Evolutionary conservation across 2,113 vertebrate species (phyloP).

Genomic region (Gallinago jamesoni): DNA sequence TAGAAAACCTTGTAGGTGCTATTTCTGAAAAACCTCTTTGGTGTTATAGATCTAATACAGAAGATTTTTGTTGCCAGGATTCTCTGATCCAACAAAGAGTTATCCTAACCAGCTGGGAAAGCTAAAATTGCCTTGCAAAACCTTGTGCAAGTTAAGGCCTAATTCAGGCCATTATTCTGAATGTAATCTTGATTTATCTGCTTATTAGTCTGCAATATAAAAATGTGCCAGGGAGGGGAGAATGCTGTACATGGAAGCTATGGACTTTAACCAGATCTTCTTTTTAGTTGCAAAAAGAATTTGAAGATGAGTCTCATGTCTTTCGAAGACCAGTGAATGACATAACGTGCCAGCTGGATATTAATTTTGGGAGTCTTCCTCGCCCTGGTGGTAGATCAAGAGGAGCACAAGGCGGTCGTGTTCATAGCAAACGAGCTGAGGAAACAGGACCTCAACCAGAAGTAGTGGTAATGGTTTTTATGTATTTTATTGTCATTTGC

Average conservation of each 20-base stretch:
- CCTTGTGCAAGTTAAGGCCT: neutral
- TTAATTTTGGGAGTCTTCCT: conserved; percentile 91
- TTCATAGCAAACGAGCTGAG: conserved; percentile 61
- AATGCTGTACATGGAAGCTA: neutral
- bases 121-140: neutral
- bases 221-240: neutral
- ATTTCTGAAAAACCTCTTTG: neutral
- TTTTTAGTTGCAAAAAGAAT: conserved; percentile 74
- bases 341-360: conserved; percentile 92
- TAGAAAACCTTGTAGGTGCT: neutral
- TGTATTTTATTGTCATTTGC: neutral
- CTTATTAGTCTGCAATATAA: neutral
- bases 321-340: conserved; percentile 88
- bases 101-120: neutral
- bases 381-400: conserved; percentile 83
- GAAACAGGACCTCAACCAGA: conserved; percentile 26
- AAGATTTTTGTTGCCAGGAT: neutral
- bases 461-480: conserved; percentile 56
- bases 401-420: conserved; percentile 77
- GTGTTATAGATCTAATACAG: neutral
- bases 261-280: neutral
- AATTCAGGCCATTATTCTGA: neutral
- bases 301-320: conserved; percentile 74
- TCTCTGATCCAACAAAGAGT: neutral
- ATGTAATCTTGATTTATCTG: neutral